Evolutionary conservation across 2,113 vertebrate genomes (phyloP).

Genomic region (Ardeotis arabs): DNA sequence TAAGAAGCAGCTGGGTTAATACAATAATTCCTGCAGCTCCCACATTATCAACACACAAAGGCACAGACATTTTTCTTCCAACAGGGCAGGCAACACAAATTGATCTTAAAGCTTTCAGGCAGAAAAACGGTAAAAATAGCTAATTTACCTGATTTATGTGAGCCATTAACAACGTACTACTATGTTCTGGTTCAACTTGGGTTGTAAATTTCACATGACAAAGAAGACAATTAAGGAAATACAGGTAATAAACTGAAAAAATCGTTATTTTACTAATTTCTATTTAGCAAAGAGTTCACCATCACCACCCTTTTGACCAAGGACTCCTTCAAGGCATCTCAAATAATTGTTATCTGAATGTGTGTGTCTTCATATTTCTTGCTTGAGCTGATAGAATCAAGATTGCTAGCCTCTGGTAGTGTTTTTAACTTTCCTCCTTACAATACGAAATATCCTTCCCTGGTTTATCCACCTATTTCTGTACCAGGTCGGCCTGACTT

Average conservation of each 20-base stretch:
- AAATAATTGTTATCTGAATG: neutral
- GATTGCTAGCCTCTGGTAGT: neutral
- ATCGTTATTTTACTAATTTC: slow-evolving; percentile 29
- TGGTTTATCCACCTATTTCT: neutral
- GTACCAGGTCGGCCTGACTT: neutral
- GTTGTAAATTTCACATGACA: slow-evolving; percentile 70
- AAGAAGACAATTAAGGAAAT: slow-evolving; percentile 67
- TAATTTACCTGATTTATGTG: slow-evolving; percentile 78
- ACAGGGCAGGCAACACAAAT: slow-evolving; percentile 31
- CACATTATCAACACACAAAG: neutral
- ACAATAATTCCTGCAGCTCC: neutral
- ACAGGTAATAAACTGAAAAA: slow-evolving; percentile 38
- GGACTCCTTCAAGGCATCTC: neutral
- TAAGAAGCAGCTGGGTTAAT: neutral
- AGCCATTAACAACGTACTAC: slow-evolving; percentile 42
- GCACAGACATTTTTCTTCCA: slow-evolving; percentile 7
- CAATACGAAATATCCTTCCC: neutral
- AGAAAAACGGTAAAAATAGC: slow-evolving; percentile 67
- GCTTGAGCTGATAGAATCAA: neutral
- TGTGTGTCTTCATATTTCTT: neutral
- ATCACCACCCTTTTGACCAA: neutral
- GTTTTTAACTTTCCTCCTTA: neutral
- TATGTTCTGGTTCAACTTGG: slow-evolving; percentile 53
- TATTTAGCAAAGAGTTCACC: neutral
- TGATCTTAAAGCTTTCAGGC: slow-evolving; percentile 57